These are phyloP conservation scores for Caenorhabditis drosophilae DNA, from an alignment of 2,888 invertebrate species.

Conservation along the genomic window DNA sequence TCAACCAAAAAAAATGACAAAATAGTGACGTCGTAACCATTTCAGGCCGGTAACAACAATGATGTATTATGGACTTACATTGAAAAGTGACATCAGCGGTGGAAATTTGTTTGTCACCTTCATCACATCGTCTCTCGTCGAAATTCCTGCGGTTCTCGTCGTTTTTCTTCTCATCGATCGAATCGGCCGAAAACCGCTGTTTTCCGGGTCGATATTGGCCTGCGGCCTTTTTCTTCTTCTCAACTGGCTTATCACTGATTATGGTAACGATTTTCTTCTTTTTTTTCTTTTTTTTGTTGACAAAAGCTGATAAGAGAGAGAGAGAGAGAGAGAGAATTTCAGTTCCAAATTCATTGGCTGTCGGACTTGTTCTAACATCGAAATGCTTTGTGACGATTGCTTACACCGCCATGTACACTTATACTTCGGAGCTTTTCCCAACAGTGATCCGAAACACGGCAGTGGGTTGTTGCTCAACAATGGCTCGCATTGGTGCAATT, in stretches of 20 bases:
- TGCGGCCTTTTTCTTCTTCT: slow-evolving; percentile 43
- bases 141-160: slow-evolving; percentile 69
- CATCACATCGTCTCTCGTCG: slow-evolving; percentile 74
- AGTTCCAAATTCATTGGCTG: slow-evolving; percentile 30
- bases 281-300: not conserved
- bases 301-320: too few species aligned
- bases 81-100: slow-evolving; percentile 81
- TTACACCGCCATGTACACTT: slow-evolving; percentile 85
- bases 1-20: not conserved
- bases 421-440: slow-evolving; percentile 86
- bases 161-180: slow-evolving; percentile 58
- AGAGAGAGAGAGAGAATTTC: too few species aligned
- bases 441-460: slow-evolving; percentile 86
- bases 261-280: slow-evolving; percentile 5
- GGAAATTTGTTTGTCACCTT: slow-evolving; percentile 83
- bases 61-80: slow-evolving; percentile 85
- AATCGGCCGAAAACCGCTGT: slow-evolving; percentile 53
- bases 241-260: slow-evolving; percentile 41
- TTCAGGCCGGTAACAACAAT: slow-evolving; percentile 80
- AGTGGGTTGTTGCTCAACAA: slow-evolving; percentile 84
- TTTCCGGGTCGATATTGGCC: slow-evolving; percentile 42
- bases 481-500: slow-evolving; percentile 85
- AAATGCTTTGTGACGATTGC: slow-evolving; percentile 83
- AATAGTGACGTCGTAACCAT: too few species aligned
- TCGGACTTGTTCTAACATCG: slow-evolving; percentile 77